Conservation (phyloP, 1,140 invertebrate species). For the Hetaerina americana region DNA sequence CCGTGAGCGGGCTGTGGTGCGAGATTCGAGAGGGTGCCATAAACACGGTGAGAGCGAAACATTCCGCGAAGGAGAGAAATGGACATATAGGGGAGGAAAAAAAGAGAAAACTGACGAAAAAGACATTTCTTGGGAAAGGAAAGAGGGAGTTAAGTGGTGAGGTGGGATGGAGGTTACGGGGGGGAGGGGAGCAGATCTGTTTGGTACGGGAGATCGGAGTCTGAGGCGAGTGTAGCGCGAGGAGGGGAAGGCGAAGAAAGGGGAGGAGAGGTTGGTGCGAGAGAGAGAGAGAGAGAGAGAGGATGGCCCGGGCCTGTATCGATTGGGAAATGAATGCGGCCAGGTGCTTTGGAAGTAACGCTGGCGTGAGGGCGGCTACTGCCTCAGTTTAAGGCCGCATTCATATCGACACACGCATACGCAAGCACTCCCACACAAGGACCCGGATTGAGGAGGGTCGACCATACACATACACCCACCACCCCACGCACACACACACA, state of each 20-base stretch:
- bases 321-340: background rate
- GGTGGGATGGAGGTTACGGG: too few species aligned
- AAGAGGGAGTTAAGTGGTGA: too few species aligned
- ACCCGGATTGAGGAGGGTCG: background rate
- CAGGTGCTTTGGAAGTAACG: background rate
- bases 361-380: background rate
- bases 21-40: too few species aligned
- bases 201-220: too few species aligned
- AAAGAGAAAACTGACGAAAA: too few species aligned
- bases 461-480: background rate
- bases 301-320: background rate
- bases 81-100: too few species aligned
- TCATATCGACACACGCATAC: background rate
- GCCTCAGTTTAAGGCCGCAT: background rate
- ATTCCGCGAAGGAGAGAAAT: too few species aligned
- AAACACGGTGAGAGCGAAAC: too few species aligned
- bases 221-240: background rate
- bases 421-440: too few species aligned
- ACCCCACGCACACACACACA: background rate
- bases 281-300: background rate
- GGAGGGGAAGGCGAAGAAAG: background rate
- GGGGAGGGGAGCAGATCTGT: too few species aligned
- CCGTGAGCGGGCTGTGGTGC: too few species aligned
- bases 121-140: too few species aligned
- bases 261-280: background rate